Base-by-base conservation (phyloP, 2,888 invertebrate species). In the Isoperla grammatica region DNA sequence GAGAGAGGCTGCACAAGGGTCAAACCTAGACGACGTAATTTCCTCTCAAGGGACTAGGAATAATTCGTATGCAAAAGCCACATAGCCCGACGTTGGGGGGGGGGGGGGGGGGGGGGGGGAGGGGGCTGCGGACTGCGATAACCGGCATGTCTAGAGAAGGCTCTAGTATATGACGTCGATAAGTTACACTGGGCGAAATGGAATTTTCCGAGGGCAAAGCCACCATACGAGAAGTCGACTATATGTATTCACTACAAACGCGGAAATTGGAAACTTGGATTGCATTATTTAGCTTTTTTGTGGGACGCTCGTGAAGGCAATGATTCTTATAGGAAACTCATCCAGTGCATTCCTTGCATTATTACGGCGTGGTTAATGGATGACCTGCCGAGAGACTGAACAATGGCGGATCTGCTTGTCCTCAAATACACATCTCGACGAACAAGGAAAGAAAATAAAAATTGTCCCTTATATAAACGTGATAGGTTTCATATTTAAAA, bases 1-100 rank as follows among this genome's bases (percentile, higher is more conserved):
- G 15, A 22, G 55, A 35, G 54, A 45, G 55, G 58, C 42, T 58
- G 54, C 39, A 56, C 59, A 60, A 58, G 60, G 58, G 60, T 61
- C 58, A 58, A 54, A 53, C 48, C 56, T 61, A 61, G 61, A 61
- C 53, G 61, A 63, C 59, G 63, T 63, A 61, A 63, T 59, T 59
- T 63, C 63, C 63, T 63, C 59, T 45, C 59, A 57, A 55, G 60
- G 55, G 54, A 45, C 48, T 43, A 39, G 54, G 29, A 54, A 60
- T 62, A 62, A 62, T 62, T 62, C 62, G 62, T 60, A 62, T 62
- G 62, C 62, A 62, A 60, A 60, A 62, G 57, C 60, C 53, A 60
- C 48, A 53, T 23, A 15, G 22, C n/a, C 12, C 17, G 53, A 37
- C 15, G 53, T 53, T 53, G 35, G 15, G 13, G 54, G 37, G 5